Conservation (phyloP, 2,797 vertebrate species). For the Anolis apletophallus region DNA sequence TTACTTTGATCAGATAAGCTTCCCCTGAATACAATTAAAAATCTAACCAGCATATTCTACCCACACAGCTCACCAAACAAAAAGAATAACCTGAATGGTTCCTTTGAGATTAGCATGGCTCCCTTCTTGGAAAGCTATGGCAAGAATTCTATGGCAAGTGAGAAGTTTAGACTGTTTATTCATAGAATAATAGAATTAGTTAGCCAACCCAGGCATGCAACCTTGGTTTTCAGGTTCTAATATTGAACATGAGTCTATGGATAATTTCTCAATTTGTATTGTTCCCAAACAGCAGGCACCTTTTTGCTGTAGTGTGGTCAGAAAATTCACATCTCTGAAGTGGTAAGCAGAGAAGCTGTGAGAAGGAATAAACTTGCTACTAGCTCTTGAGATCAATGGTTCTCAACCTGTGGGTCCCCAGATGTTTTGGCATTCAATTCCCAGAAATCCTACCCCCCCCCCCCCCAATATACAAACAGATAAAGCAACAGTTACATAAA, state of each 20-base stretch:
- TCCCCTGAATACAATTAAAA: background rate
- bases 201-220: background rate
- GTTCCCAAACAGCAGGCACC: background rate
- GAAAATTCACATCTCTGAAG: constrained; percentile 57
- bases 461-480: too few species aligned
- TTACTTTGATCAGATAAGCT: background rate
- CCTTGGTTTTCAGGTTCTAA: background rate
- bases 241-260: background rate
- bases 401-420: too few species aligned
- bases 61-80: background rate
- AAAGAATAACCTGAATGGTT: background rate
- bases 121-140: background rate
- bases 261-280: background rate
- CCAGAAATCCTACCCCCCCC: too few species aligned
- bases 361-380: too few species aligned
- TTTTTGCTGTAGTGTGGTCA: constrained; percentile 62
- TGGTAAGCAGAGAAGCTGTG: background rate
- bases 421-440: too few species aligned
- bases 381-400: too few species aligned
- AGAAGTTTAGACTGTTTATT: background rate
- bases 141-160: background rate
- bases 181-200: too few species aligned
- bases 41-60: too few species aligned
- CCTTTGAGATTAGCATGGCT: too few species aligned
- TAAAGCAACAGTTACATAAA: too few species aligned